Conservation (phyloP, 2,797 vertebrate species). For the Cephalopachus bancanus region DNA sequence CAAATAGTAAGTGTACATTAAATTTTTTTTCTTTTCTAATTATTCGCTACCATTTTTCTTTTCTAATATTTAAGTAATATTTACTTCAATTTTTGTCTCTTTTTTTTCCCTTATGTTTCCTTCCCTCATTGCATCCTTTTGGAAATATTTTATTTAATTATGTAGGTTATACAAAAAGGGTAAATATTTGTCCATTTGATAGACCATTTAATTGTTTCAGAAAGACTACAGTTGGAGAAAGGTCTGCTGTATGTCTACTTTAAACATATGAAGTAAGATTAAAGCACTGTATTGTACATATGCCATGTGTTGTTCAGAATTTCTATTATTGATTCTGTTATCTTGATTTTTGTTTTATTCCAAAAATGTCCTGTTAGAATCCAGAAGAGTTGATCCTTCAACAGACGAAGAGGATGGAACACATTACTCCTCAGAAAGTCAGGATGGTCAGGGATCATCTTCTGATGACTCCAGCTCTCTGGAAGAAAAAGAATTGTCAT, state of each 20-base stretch:
- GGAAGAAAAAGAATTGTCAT: conserved; percentile 66
- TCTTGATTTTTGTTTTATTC: neutral
- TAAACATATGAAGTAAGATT: neutral
- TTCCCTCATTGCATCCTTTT: conserved; percentile 9
- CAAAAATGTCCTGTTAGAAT: conserved; percentile 34
- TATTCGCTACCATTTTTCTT: neutral
- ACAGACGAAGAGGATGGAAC: conserved; percentile 65
- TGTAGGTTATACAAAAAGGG: neutral
- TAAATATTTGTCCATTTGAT: conserved; percentile 5
- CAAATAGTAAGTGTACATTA: neutral
- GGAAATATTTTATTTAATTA: conserved; percentile 13
- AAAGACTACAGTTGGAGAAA: conserved; percentile 32
- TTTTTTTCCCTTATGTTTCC: conserved; percentile 10
- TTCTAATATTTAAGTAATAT: neutral
- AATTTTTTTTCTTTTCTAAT: neutral
- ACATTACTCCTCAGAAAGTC: conserved; percentile 11
- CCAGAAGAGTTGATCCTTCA: conserved; percentile 41
- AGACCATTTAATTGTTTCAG: conserved; percentile 35
- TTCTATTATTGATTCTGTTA: conserved; percentile 3
- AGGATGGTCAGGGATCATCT: conserved; percentile 12
- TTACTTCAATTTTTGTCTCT: neutral
- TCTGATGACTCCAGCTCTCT: conserved; percentile 47
- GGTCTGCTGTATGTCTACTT: neutral
- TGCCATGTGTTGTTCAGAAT: conserved; percentile 17
- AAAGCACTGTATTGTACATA: neutral